phyloP scores from a whole-genome alignment of 2,888 invertebrate genomes.

The Pogonocherus hispidulus region DNA sequence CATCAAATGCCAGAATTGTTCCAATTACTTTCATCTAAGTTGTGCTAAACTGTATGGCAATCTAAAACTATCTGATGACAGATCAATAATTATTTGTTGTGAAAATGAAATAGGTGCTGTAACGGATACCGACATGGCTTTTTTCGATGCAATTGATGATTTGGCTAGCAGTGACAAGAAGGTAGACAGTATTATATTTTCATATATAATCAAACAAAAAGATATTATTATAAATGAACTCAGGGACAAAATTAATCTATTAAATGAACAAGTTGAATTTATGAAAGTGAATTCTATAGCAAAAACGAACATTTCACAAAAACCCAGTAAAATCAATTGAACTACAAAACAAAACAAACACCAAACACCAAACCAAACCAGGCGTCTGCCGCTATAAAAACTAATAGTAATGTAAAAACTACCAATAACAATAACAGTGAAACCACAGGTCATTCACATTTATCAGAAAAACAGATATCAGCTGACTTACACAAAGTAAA shows the following conservation, averaged over 20 bases:
- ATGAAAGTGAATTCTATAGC: no score
- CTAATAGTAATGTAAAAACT: neutral
- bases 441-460: neutral
- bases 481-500: no score
- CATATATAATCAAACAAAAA: conserved; percentile 1
- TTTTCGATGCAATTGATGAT: neutral
- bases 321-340: no score
- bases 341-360: no score
- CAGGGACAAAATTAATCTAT: neutral
- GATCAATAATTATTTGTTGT: neutral
- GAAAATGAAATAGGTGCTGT: neutral
- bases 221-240: conserved; percentile 3
- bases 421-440: neutral
- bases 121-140: neutral
- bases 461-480: neutral
- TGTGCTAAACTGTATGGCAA: neutral
- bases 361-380: no score
- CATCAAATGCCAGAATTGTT: neutral
- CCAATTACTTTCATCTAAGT: neutral
- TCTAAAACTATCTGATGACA: neutral
- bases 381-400: neutral
- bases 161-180: neutral
- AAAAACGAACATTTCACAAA: no score
- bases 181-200: conserved; percentile 1
- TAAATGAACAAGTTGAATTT: conserved; percentile 1